phyloP scores from a whole-genome alignment of 2,113 vertebrate species.

The Zonotrichia leucophrys region DNA sequence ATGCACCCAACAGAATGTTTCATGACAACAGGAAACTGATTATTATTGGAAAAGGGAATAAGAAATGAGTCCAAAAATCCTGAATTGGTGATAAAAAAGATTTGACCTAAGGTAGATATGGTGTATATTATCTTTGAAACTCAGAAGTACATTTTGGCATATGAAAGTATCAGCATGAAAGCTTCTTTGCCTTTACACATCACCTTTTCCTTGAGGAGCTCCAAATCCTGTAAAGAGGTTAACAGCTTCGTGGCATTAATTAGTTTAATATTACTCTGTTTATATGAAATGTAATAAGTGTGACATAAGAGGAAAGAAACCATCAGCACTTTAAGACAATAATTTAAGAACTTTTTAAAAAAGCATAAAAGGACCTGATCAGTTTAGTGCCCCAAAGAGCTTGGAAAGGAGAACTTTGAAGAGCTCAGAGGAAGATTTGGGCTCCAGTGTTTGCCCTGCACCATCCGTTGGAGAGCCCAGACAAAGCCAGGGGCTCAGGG shows the following conservation, averaged over 20 bases:
- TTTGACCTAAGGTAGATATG: neutral
- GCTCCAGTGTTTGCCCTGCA: no score
- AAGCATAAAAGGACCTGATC: neutral
- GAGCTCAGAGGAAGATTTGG: neutral
- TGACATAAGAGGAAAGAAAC: neutral
- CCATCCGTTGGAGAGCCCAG: rapidly evolving
- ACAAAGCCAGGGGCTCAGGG: neutral
- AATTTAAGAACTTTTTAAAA: neutral
- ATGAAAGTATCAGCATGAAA: neutral
- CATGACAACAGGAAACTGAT: neutral
- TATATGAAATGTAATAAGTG: neutral
- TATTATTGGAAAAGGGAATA: neutral
- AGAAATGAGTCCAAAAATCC: neutral
- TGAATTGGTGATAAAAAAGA: neutral
- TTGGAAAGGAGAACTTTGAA: neutral
- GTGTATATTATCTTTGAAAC: neutral
- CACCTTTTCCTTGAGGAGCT: neutral
- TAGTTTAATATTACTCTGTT: neutral
- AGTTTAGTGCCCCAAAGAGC: neutral
- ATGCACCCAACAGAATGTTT: neutral
- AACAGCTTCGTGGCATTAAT: neutral
- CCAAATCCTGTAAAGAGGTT: neutral
- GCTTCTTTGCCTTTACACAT: neutral
- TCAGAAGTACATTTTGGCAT: neutral
- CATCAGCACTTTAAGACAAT: neutral